Percentiles rank a stretch among this genome's conserved stretches.
These are phyloP conservation scores for Agonopterix alstromeriana DNA, from an alignment of 2,888 invertebrate genomes.

Conservation along the genomic window DNA sequence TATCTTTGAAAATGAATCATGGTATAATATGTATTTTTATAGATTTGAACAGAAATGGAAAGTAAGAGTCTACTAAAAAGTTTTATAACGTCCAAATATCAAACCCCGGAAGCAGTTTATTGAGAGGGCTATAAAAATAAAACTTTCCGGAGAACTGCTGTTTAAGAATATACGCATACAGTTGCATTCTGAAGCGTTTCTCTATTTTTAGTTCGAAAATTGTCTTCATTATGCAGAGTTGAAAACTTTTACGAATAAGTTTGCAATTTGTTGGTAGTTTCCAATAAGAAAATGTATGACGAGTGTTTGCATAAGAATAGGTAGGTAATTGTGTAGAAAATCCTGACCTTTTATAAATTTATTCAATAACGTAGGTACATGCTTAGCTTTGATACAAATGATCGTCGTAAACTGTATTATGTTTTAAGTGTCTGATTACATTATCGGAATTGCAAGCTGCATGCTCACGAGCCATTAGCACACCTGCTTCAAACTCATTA, in stretches of 20 bases:
- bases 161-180: constrained; percentile 11
- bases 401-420: too few relatives aligned
- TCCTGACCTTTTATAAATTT: too few relatives aligned
- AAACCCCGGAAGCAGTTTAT: constrained; percentile 36
- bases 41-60: background rate
- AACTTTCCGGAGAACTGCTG: constrained; percentile 10
- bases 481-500: constrained; percentile 6
- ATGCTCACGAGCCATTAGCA: constrained; percentile 4
- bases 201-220: background rate
- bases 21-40: too few relatives aligned
- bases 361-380: too few relatives aligned
- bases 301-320: too few relatives aligned
- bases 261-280: too few relatives aligned
- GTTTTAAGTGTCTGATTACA: background rate
- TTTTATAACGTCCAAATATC: constrained; percentile 28
- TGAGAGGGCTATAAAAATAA: constrained; percentile 36
- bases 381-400: too few relatives aligned
- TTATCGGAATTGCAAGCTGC: constrained; percentile 6
- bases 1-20: too few relatives aligned
- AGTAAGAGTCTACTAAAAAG: constrained; percentile 6
- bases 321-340: too few relatives aligned
- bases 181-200: background rate
- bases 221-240: too few relatives aligned
- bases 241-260: too few relatives aligned
- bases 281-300: too few relatives aligned